Evolutionary conservation across 2,113 vertebrate species (phyloP).

Genomic region (Tautogolabrus adspersus): DNA sequence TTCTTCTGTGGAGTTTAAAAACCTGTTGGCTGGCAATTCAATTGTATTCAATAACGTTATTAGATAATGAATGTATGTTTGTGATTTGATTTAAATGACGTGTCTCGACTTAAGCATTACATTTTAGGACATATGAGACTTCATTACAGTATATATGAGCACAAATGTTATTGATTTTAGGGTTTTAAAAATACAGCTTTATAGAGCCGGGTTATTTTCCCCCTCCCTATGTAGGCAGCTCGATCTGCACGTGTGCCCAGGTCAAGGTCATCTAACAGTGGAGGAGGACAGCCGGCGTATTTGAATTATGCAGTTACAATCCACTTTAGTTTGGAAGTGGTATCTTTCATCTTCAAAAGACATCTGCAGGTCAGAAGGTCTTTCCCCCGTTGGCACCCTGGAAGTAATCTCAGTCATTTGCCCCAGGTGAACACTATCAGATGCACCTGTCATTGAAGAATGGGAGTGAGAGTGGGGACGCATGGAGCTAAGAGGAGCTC

Average conservation of each 20-base stretch:
- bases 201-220: no score
- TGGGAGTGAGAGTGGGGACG: conserved; percentile 29
- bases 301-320: conserved; percentile 46
- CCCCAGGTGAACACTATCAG: conserved; percentile 52
- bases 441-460: conserved; percentile 47
- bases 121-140: no score
- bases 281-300: neutral
- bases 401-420: conserved; percentile 49
- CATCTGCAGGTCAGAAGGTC: conserved; percentile 53
- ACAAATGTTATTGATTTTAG: no score
- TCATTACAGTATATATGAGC: no score
- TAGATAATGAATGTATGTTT: no score
- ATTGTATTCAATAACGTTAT: no score
- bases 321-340: conserved; percentile 27
- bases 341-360: conserved; percentile 14
- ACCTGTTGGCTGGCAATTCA: no score
- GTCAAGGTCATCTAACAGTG: conserved; percentile 47
- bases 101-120: no score
- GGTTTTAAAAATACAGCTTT: no score
- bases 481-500: conserved; percentile 51
- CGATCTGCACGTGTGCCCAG: neutral
- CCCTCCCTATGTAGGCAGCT: no score
- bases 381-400: conserved; percentile 17
- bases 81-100: no score
- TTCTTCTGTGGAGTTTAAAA: no score